Evolutionary conservation across 1,140 invertebrate genomes (phyloP), one percentile per base, ranked within the genome.

Genomic region (Varroa destructor): DNA sequence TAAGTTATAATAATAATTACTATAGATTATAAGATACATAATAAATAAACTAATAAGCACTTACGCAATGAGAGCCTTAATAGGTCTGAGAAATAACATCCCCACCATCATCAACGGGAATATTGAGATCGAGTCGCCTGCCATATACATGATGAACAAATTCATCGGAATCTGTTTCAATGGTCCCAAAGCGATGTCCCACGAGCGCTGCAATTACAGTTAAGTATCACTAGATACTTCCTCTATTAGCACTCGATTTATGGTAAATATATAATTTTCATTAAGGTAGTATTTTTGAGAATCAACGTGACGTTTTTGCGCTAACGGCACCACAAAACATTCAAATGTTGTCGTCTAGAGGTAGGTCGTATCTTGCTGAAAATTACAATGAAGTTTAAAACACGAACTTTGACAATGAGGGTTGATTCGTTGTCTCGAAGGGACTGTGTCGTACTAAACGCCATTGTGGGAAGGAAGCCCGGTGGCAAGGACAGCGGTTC

Each of bases 51-150:
- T 25, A 25, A 25, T 25, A 37, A 55, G 8, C 51, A 80, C 78
- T 81, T 80, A 86, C 85, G 90, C 84, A 78, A 97, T 92, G 36
- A 99, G 82, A 6, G 94, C 92, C 81, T 98, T 95, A 1, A 99
- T 87, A 14, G 94, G 94, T 75, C 93, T 83, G 73, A 97, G 88
- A 74, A 97, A 89, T 78, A 98, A 85, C 96, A 99, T 99, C 55
- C 93, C 93, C 36, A 99, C 92, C 95, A 99, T 99, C 96, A 99
- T 99, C n/a, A 99, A 98, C 1, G 96, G 96, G 78, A 99, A 98
- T 75, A 99, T 97, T 0, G 93, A 97, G 77, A 99, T 97, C 0
- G 94, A 95, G 81, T 93, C 97, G 55, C 95, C 96, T 72, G 95
- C 91, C 96, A 99, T 99, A 80, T 97, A 99, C 91, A 98, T 96